phyloP scores from a whole-genome alignment of 2,797 vertebrate species.

The Falco peregrinus region DNA sequence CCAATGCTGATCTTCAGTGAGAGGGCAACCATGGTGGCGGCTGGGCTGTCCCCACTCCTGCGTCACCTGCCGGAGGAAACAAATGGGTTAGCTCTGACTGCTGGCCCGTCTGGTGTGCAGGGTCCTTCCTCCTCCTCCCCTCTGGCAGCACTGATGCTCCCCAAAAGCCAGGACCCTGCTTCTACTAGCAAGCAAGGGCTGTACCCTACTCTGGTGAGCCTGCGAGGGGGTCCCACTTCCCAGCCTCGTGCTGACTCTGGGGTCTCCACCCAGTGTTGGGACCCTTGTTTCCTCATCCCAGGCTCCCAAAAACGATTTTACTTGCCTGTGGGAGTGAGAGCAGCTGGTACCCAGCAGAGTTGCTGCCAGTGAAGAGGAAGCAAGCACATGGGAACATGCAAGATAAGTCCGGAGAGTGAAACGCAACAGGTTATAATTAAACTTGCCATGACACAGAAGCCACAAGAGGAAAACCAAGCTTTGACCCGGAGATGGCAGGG shows the following conservation, averaged over 20 bases:
- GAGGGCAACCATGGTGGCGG: constrained; percentile 93
- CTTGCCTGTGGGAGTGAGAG: not conserved
- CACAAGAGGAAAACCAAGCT: constrained; percentile 56
- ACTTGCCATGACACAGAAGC: constrained; percentile 19
- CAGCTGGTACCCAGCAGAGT: not conserved
- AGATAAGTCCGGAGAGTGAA: not conserved
- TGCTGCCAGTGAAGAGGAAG: constrained; percentile 5
- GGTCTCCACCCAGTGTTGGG: not conserved
- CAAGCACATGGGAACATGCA: fast-evolving
- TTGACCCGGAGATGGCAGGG: not conserved
- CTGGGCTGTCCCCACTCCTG: constrained; percentile 58
- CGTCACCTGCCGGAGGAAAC: constrained; percentile 44
- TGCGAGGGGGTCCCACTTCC: not conserved
- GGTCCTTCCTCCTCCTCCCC: not conserved
- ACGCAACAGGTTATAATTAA: constrained; percentile 45
- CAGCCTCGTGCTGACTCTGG: not conserved
- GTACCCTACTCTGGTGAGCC: fast-evolving
- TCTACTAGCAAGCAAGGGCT: not conserved
- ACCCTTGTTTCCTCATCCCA: not conserved
- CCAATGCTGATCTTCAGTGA: constrained; percentile 97
- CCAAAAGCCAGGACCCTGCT: fast-evolving
- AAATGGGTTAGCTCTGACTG: not conserved
- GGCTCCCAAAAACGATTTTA: not conserved
- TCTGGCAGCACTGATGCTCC: not conserved
- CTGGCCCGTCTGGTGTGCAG: fast-evolving